Evolutionary conservation across 2,888 invertebrate species (phyloP), one percentile per base, ranked within the genome.

Genomic region (Steromphala cineraria): DNA sequence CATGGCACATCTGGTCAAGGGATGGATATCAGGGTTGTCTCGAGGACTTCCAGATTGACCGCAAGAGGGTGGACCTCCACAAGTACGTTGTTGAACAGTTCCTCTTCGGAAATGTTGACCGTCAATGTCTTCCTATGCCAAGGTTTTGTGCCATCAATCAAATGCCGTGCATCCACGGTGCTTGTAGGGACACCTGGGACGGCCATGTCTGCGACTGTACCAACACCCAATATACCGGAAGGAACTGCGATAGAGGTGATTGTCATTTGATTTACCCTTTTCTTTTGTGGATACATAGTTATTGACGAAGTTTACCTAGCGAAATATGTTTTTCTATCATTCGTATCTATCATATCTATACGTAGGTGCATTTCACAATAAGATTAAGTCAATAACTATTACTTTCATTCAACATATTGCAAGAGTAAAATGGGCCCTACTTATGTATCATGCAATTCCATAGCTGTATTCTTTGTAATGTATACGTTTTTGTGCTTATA

Each of bases 1-100:
- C 93, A 1, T 93, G 92, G 93, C 84, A 90, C 36, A 80, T 92
- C 7, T 93, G 91, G 89, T 89, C 91, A 4, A 78, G 90, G 10
- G 81, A 89, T 10, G 87, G 90, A 17, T 93, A 90, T 82, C 85
- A 88, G 28, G 93, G 93, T 0, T 93, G 93, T 78, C 76, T 93
- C 15, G 88, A 88, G 83, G 89, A 91, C 24, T 79, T 93, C 21
- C 15, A 76, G 76, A 62, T 80, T 55, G 88, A 88, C 62, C 76
- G 76, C 10, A 79, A 76, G 21, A 36, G 78, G 13, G 56, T 86
- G 5, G 83, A 86, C 74, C 80, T 87, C 10, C 78, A 84, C 31
- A 17, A 21, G 8, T 55, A 62, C 36, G 78, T 83, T 24, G 24
- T 56, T 10, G 56, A 17, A 53, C 78, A 79, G 76, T 67, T 52